These are phyloP conservation scores for Zalophus californianus DNA, from an alignment of 2,797 vertebrate species.

Conservation along the genomic window DNA sequence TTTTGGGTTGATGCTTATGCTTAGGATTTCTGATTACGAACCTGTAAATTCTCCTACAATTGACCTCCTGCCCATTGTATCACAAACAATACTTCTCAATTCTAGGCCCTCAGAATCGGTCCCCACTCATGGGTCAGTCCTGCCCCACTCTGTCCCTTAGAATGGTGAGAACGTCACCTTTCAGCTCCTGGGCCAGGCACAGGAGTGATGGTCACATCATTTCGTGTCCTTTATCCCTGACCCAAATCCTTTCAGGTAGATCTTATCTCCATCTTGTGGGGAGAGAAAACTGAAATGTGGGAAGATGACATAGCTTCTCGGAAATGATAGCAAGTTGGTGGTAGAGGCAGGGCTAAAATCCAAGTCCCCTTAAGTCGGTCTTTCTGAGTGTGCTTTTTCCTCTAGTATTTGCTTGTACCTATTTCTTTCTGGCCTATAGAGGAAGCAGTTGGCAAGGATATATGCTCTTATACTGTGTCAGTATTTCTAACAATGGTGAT, in stretches of 20 bases:
- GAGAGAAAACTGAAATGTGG: background rate
- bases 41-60: background rate
- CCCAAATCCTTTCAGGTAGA: background rate
- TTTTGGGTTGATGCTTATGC: background rate
- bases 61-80: background rate
- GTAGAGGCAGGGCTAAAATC: background rate
- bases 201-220: background rate
- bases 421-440: background rate
- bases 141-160: accelerated
- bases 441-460: background rate
- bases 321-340: background rate
- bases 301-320: background rate
- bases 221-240: background rate
- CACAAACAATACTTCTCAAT: background rate
- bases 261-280: background rate
- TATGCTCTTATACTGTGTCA: accelerated
- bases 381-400: background rate
- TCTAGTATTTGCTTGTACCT: accelerated
- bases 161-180: background rate
- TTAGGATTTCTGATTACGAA: background rate
- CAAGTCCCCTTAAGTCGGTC: background rate
- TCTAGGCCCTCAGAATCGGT: background rate
- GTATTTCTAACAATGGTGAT: background rate
- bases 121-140: no score
- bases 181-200: background rate